Evolutionary conservation across 1,140 invertebrate genomes (phyloP), one percentile per base, ranked within the genome.

Genomic region (Megalonaias nervosa): DNA sequence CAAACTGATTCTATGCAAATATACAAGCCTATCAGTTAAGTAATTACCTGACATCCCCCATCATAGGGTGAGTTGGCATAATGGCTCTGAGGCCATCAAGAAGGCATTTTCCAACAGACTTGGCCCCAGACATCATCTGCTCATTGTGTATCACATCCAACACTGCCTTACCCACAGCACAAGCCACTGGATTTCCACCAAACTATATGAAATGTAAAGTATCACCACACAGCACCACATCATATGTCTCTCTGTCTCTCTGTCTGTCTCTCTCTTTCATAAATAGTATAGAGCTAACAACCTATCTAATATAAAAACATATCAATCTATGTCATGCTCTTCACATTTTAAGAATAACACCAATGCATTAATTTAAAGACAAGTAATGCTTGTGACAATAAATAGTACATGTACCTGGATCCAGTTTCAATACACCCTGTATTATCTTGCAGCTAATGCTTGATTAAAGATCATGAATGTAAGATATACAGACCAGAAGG

Each of bases 131-230:
- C 84, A 95, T 92, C 17, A 99, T 91, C 67, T 93, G 88, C 83
- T 99, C 97, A 65, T 95, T 93, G 86, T 97, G 95, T 75, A 99
- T 96, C 1, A 97, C 95, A 86, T 98, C 96, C 87, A 99, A 94
- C 11, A 99, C 98, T 15, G 97, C 97, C 89, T 97, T 95, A 4
- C 97, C 97, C 79, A 99, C 95, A 0, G 98, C 97, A 90, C 97
- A 99, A 0, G 97, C 98, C 0, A 99, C 98, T 61, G 98, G 97
- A 92, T 99, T 99, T 4, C 98, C 98, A 9, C 98, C 98, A 89
- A 97, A 99, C 96, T 97, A 90, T 70, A 93, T 1, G 31, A 31
- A 93, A 79, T 84, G 65, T 79, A 67, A 79, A 74, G 70, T 58
- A 57, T 59, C 58, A 72, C 16, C 6, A 72, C 9, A 9, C 14